phyloP scores from a whole-genome alignment of 2,113 vertebrate genomes.

The Heterotis niloticus region DNA sequence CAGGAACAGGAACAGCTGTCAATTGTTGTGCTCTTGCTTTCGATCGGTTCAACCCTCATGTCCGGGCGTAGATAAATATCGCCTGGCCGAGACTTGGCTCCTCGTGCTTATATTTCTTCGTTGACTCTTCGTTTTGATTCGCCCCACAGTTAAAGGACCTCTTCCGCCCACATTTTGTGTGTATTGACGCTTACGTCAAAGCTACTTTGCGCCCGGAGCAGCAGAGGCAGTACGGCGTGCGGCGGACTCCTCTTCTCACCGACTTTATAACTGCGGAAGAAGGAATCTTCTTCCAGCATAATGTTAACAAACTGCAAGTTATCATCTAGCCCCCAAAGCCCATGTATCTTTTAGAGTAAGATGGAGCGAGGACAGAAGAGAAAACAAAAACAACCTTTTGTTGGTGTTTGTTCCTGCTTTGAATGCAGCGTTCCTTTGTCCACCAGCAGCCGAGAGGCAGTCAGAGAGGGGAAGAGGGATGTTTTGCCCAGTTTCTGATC shows the following conservation, averaged over 20 bases:
- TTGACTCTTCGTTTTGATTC: too few relatives aligned
- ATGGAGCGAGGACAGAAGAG: too few relatives aligned
- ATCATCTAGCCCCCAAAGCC: too few relatives aligned
- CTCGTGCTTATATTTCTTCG: too few relatives aligned
- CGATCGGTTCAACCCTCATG: not conserved
- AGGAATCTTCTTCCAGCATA: too few relatives aligned
- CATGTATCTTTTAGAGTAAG: too few relatives aligned
- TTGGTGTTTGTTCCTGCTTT: conserved; percentile 30
- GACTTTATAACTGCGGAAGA: not conserved
- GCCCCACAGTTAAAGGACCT: too few relatives aligned
- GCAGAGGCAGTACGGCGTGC: too few relatives aligned
- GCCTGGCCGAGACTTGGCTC: too few relatives aligned
- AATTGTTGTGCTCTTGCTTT: not conserved
- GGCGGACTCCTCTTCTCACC: not conserved
- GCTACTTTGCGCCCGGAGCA: not conserved
- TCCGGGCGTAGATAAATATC: too few relatives aligned
- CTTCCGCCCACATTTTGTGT: too few relatives aligned
- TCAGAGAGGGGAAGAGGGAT: conserved; percentile 33
- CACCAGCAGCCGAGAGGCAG: conserved; percentile 54
- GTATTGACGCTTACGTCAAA: not conserved
- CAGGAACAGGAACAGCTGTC: not conserved
- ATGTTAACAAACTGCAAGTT: not conserved
- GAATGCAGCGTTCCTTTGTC: conserved; percentile 48
- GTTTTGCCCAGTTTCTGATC: conserved; percentile 61
- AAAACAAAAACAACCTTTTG: not conserved